Evolutionary conservation across 2,797 vertebrate genomes (phyloP), one percentile per base, ranked within the genome.

Genomic region (Danio kyathit): DNA sequence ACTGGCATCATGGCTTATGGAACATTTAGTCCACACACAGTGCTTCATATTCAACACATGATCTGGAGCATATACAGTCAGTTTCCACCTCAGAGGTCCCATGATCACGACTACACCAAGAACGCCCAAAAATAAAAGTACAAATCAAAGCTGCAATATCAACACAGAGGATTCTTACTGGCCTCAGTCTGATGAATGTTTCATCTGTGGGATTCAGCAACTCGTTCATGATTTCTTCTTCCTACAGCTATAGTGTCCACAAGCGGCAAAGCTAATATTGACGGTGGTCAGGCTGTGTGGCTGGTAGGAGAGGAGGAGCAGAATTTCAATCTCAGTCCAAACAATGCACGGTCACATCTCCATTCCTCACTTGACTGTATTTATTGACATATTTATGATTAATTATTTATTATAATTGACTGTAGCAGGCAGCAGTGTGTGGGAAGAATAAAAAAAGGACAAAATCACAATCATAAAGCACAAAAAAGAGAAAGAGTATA

Each of bases 341-440:
- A 69, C 57, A 57, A 48, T 69, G 43, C 64, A 67, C 3, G 54
- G 29, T 29, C n/a, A 17, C 60, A 13, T 64, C 17, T 54, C 46
- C 46, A 7, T 48, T 7, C 5, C 12, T 56, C 17, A 44, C 14
- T 29, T 16, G 38, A 54, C 11, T 69, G 16, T 63, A 40, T 70
- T 48, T 70, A 59, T 69, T 78, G 54, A 69, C 51, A 40, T 16
- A 48, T 60, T 60, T 19, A 69, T 19, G 44, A 41, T 79, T 60
- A 70, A 49, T 78, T 70, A 70, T 77, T 59, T 2, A 67, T 67
- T 48, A 14, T 44, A 17, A 67, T 67, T 59, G 51, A 67, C 63
- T 57, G 48, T 29, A 29, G 64, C 51, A 56, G 13, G 74, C 74
- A 57, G 41, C 43, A 67, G 52, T 67, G 43, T n/a, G 51, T 5